Conservation (phyloP, 2,888 invertebrate genomes). For the Periphyllus acericola region DNA sequence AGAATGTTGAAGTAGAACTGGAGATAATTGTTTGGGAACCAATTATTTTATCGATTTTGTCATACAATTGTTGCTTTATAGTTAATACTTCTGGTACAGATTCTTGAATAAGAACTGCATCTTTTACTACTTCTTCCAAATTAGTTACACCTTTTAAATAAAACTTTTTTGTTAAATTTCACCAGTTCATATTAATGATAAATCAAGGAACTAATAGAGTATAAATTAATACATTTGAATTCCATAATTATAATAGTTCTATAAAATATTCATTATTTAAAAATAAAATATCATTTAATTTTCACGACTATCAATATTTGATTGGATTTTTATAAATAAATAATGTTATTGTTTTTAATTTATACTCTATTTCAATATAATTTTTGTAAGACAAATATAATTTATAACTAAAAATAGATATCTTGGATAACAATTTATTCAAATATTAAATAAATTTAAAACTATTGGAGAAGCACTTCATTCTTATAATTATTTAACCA, state of each 20-base stretch:
- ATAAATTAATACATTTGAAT: too few relatives aligned
- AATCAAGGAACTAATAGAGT: too few relatives aligned
- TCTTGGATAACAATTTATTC: too few relatives aligned
- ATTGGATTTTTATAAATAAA: too few relatives aligned
- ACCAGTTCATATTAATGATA: background rate
- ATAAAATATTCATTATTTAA: too few relatives aligned
- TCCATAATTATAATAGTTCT: too few relatives aligned
- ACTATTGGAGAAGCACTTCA: background rate
- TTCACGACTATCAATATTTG: too few relatives aligned
- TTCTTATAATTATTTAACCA: background rate
- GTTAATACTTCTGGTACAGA: conserved; percentile 91
- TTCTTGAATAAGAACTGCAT: conserved; percentile 87
- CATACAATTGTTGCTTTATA: conserved; percentile 83
- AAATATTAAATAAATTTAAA: background rate
- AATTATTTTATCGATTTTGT: conserved; percentile 80
- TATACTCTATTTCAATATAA: too few relatives aligned
- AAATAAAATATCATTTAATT: too few relatives aligned
- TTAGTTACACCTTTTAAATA: conserved; percentile 73
- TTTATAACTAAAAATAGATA: too few relatives aligned
- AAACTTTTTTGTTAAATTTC: background rate
- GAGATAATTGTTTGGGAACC: conserved; percentile 84
- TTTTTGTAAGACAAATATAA: too few relatives aligned
- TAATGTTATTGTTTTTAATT: too few relatives aligned
- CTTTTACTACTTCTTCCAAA: conserved; percentile 78
- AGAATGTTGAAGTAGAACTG: conserved; percentile 92